Percentiles rank a stretch among this genome's conserved stretches.
These are phyloP conservation scores for Montipora sp. DNA, from an alignment of 64 coral and sea anemone genomes.

Conservation along the genomic window DNA sequence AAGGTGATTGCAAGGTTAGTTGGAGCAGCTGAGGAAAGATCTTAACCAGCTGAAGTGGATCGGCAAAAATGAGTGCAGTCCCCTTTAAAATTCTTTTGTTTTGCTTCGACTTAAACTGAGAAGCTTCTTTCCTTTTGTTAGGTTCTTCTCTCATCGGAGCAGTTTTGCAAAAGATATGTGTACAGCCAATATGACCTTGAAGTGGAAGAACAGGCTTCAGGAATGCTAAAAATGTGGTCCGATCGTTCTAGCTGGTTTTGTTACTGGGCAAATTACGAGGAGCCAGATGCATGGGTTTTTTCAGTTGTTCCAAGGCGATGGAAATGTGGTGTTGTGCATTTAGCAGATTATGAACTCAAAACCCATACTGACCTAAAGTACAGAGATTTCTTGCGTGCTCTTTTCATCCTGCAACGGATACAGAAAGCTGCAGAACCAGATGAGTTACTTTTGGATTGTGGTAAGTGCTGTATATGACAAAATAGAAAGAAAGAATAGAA, in stretches of 20 bases:
- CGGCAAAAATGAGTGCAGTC: too few species aligned
- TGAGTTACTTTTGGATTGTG: constrained; percentile 33
- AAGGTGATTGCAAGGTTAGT: too few species aligned
- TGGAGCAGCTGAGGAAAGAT: too few species aligned
- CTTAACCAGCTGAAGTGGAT: too few species aligned
- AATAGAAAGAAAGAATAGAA: not conserved
- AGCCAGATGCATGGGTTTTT: constrained; percentile 42
- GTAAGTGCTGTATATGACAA: constrained; percentile 23
- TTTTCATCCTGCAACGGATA: constrained; percentile 48
- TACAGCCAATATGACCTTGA: constrained; percentile 30
- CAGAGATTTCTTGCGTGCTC: constrained; percentile 56
- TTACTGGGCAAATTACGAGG: constrained; percentile 9
- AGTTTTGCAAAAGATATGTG: constrained; percentile 54
- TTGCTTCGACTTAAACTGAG: not conserved
- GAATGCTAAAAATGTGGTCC: constrained; percentile 30
- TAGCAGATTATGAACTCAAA: constrained; percentile 40
- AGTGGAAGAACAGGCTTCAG: constrained; percentile 50
- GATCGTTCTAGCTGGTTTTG: constrained; percentile 1
- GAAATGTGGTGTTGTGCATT: constrained; percentile 73
- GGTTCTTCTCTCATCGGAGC: constrained; percentile 25
- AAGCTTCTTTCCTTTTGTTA: not conserved
- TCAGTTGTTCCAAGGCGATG: constrained; percentile 55
- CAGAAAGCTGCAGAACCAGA: constrained; percentile 41
- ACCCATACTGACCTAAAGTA: constrained; percentile 46
- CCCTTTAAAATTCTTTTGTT: too few species aligned